These are phyloP conservation scores for Ceratotherium simum DNA, from an alignment of 2,113 vertebrate genomes.

Conservation along the genomic window DNA sequence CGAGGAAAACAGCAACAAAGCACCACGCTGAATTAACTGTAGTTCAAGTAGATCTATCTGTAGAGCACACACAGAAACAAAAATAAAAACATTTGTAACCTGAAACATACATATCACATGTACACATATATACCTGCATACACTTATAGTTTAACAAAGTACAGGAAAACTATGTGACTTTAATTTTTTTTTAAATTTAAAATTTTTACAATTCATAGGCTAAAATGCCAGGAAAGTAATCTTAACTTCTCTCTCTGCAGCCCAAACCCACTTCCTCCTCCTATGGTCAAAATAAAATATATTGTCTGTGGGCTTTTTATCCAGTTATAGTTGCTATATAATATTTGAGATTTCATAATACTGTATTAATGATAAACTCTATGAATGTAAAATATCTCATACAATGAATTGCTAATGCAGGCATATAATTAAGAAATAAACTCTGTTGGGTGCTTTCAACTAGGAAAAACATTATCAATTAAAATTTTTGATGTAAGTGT, in stretches of 20 bases:
- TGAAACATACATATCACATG: too few species aligned
- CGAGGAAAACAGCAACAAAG: not conserved
- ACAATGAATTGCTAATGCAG: not conserved
- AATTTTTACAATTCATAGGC: not conserved
- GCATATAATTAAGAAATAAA: not conserved
- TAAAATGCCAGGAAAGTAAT: not conserved
- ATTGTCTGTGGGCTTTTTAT: not conserved
- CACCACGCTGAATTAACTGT: not conserved
- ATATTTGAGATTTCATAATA: not conserved
- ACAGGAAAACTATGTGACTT: not conserved
- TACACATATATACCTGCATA: too few species aligned
- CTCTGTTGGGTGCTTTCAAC: not conserved
- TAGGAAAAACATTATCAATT: not conserved
- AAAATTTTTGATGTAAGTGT: not conserved
- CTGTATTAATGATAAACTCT: not conserved
- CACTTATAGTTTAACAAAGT: not conserved
- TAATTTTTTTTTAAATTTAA: not conserved
- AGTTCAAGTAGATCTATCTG: not conserved
- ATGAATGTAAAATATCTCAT: not conserved
- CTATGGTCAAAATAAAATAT: not conserved
- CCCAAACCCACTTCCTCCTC: not conserved
- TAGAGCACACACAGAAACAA: not conserved
- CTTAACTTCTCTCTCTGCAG: accelerated
- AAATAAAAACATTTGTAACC: not conserved
- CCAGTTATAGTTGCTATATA: not conserved